Percentiles rank a stretch among this genome's conserved stretches.
These are phyloP conservation scores for Scomber scombrus DNA, from an alignment of 2,113 vertebrate genomes.

Conservation along the genomic window DNA sequence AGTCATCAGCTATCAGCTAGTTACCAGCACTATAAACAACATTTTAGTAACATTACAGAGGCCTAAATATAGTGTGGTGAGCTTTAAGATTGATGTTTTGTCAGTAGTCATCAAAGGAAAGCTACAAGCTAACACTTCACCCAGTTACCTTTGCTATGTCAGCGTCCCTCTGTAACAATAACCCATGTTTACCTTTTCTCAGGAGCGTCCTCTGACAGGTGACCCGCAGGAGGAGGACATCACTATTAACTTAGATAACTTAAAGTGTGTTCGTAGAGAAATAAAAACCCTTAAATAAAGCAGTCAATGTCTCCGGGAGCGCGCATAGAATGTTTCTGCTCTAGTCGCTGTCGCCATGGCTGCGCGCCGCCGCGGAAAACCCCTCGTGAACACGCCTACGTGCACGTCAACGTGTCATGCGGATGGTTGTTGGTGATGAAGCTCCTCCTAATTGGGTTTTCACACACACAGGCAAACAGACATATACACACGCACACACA, in stretches of 20 bases:
- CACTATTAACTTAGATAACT: neutral
- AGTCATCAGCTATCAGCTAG: conserved; percentile 21
- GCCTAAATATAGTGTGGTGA: neutral
- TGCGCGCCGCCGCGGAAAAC: conserved; percentile 23
- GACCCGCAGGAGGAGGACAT: conserved; percentile 20
- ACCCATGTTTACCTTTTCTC: conserved; percentile 20
- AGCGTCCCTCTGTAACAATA: neutral
- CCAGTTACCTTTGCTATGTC: neutral
- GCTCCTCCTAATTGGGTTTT: neutral
- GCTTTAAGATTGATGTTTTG: neutral
- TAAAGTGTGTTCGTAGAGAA: too few species aligned
- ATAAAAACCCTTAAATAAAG: neutral
- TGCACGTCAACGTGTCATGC: neutral
- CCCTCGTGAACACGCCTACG: neutral
- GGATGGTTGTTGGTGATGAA: neutral
- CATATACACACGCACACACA: neutral
- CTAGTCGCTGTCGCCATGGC: conserved; percentile 31
- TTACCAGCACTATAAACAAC: neutral
- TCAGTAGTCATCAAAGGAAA: neutral
- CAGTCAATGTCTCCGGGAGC: neutral
- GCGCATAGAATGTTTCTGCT: neutral
- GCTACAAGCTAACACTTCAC: neutral
- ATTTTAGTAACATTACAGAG: neutral
- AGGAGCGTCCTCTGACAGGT: neutral
- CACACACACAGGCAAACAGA: too few species aligned